These are phyloP conservation scores for Hanleya hanleyi DNA, from an alignment of 2,888 invertebrate species.

Conservation along the genomic window DNA sequence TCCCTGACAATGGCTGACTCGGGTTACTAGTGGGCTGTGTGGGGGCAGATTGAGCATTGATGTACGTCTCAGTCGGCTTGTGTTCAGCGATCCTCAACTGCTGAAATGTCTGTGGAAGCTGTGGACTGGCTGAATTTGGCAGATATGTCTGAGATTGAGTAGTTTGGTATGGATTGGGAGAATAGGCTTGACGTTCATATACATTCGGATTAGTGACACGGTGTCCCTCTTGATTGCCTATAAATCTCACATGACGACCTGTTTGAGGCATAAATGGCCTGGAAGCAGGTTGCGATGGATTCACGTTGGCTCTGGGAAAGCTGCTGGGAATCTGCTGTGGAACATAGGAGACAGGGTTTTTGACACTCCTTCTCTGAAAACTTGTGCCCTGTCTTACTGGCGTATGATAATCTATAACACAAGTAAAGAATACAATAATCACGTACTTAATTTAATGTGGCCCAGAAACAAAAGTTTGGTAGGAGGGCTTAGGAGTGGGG, in stretches of 20 bases:
- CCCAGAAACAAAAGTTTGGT: too few relatives aligned
- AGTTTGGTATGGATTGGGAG: neutral
- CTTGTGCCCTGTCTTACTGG: constrained; percentile 62
- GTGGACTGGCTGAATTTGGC: neutral
- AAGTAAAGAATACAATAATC: neutral
- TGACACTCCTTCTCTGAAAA: constrained; percentile 57
- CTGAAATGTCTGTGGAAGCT: neutral
- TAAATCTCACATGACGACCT: neutral
- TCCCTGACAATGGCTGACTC: neutral
- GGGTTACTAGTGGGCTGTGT: neutral
- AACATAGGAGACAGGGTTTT: constrained; percentile 58
- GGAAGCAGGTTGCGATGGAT: neutral
- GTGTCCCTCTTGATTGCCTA: neutral
- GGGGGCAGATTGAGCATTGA: too few relatives aligned
- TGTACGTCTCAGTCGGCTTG: too few relatives aligned
- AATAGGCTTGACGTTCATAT: neutral
- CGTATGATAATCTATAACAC: constrained; percentile 64
- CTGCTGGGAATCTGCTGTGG: constrained; percentile 47
- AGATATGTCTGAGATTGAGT: neutral
- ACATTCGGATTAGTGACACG: too few relatives aligned
- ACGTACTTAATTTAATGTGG: neutral
- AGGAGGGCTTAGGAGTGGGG: too few relatives aligned
- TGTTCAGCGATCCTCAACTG: too few relatives aligned
- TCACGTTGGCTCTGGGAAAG: neutral
- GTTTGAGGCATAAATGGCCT: neutral